phyloP scores from a whole-genome alignment of 2,113 vertebrate genomes.

The Anhinga anhinga region DNA sequence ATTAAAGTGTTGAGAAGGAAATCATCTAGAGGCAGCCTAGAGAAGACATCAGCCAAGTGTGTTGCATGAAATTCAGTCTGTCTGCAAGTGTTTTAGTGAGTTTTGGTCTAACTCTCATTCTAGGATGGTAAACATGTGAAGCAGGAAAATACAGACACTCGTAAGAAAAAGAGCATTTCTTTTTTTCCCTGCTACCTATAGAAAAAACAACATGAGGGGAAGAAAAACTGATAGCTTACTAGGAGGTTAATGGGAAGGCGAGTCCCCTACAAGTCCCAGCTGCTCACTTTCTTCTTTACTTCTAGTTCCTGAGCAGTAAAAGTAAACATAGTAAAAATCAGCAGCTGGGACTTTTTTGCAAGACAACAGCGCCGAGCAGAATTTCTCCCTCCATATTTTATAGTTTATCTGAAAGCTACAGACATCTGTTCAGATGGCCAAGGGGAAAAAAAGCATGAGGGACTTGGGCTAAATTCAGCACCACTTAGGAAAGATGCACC shows the following conservation, averaged over 20 bases:
- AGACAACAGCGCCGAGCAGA: neutral
- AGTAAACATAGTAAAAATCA: neutral
- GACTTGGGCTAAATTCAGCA: constrained; percentile 61
- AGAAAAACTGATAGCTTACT: neutral
- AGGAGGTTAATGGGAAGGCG: neutral
- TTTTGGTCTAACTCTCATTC: neutral
- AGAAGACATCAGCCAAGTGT: neutral
- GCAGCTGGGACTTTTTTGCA: neutral
- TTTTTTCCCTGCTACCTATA: neutral
- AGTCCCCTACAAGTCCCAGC: neutral
- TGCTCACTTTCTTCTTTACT: neutral
- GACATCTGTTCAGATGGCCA: constrained; percentile 49
- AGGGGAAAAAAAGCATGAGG: constrained; percentile 25
- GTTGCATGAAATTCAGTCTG: neutral
- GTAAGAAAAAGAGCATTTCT: neutral
- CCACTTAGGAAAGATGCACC: constrained; percentile 50
- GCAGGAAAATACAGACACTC: neutral
- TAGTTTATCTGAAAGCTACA: constrained; percentile 48
- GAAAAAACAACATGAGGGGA: neutral
- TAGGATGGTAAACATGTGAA: neutral
- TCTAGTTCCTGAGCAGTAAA: neutral
- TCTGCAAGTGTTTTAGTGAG: neutral
- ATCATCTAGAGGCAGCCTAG: neutral
- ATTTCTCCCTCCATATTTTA: constrained; percentile 40
- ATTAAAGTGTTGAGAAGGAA: neutral